Conservation (phyloP, 2,888 invertebrate genomes). For the Mythimna albipuncta region DNA sequence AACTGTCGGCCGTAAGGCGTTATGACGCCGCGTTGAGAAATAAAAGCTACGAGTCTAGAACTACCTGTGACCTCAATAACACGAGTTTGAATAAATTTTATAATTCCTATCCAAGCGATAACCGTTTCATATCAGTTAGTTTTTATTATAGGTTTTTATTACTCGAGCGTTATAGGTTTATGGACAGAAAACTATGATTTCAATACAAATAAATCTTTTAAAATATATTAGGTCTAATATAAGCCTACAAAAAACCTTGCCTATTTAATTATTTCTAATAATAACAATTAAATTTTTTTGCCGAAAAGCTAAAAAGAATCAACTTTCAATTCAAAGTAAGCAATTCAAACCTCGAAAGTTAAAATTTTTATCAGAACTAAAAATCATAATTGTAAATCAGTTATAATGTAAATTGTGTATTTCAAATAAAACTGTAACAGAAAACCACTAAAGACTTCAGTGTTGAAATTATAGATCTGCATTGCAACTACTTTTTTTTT, state of each 20-base stretch:
- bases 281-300: too few relatives aligned
- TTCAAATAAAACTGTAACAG: slow-evolving; percentile 1
- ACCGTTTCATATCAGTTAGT: slow-evolving; percentile 41
- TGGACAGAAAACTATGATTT: neutral
- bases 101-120: slow-evolving; percentile 57
- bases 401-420: neutral
- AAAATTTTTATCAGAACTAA: neutral
- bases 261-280: neutral
- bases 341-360: neutral
- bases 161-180: slow-evolving; percentile 9
- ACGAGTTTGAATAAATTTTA: slow-evolving; percentile 64
- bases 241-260: neutral
- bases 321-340: neutral
- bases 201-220: neutral
- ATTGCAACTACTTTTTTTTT: slow-evolving; percentile 41
- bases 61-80: slow-evolving; percentile 78
- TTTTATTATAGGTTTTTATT: slow-evolving; percentile 31
- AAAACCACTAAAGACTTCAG: slow-evolving; percentile 37
- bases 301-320: neutral
- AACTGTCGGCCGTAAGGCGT: slow-evolving; percentile 84
- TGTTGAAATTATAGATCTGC: slow-evolving; percentile 32
- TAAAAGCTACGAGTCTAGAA: slow-evolving; percentile 70
- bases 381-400: neutral
- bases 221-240: neutral
- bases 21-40: slow-evolving; percentile 78